Conservation (phyloP, 1,140 invertebrate species). For the Hetaerina americana region DNA sequence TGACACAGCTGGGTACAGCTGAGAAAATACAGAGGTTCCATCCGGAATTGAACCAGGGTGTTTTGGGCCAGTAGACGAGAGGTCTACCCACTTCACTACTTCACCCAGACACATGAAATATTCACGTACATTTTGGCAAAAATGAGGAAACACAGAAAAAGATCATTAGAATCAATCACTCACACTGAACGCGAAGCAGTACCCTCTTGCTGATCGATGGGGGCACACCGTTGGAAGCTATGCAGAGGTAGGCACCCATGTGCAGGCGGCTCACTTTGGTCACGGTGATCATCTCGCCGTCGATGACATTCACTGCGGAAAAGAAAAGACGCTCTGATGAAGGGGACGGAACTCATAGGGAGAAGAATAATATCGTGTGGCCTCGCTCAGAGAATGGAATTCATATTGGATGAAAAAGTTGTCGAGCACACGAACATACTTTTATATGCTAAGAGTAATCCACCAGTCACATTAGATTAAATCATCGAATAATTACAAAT, state of each 20-base stretch:
- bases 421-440: too few species aligned
- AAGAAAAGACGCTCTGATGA: conserved; percentile 11
- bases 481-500: too few species aligned
- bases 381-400: too few species aligned
- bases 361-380: too few species aligned
- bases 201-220: conserved; percentile 73
- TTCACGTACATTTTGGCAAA: background rate
- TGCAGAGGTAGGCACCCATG: conserved; percentile 80
- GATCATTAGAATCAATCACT: conserved; percentile 37
- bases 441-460: too few species aligned
- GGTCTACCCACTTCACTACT: background rate
- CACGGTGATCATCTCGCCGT: conserved; percentile 60
- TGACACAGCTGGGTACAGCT: too few species aligned
- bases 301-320: conserved; percentile 39
- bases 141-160: conserved; percentile 11
- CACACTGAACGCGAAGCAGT: conserved; percentile 69
- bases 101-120: background rate
- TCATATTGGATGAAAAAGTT: too few species aligned
- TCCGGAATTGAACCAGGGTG: too few species aligned
- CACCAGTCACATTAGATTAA: too few species aligned
- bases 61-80: too few species aligned
- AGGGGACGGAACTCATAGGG: too few species aligned
- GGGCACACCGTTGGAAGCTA: conserved; percentile 67
- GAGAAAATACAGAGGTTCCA: too few species aligned
- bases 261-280: conserved; percentile 69